phyloP scores from a whole-genome alignment of 2,888 invertebrate genomes.

The Eumerus sabulonum region DNA sequence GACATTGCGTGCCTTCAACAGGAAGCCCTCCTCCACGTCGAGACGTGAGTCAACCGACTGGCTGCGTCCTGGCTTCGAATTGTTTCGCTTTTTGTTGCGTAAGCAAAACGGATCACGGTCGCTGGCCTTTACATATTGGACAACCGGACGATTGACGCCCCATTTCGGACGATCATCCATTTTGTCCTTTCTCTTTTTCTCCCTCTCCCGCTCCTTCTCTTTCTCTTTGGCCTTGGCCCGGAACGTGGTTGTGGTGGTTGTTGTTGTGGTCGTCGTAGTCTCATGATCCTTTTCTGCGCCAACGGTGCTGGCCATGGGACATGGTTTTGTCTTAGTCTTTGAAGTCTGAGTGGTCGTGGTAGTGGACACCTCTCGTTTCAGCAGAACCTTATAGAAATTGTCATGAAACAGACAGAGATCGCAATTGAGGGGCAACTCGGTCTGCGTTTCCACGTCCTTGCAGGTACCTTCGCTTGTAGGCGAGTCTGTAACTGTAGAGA shows the following conservation, averaged over 20 bases:
- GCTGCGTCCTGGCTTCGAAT: slow-evolving; percentile 81
- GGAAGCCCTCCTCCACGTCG: slow-evolving; percentile 75
- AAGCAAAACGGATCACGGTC: slow-evolving; percentile 91
- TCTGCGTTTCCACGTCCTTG: slow-evolving; percentile 77
- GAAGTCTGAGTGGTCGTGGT: slow-evolving; percentile 78
- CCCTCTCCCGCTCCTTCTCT: slow-evolving; percentile 73
- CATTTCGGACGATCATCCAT: slow-evolving; percentile 86
- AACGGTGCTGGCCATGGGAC: slow-evolving; percentile 71
- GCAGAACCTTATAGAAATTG: slow-evolving; percentile 77
- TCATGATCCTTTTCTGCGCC: slow-evolving; percentile 74
- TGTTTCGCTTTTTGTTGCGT: slow-evolving; percentile 81
- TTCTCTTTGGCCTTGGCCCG: slow-evolving; percentile 76
- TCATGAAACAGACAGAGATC: slow-evolving; percentile 78
- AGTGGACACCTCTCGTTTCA: slow-evolving; percentile 78
- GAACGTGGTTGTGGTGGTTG: slow-evolving; percentile 78
- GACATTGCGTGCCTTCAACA: slow-evolving; percentile 77
- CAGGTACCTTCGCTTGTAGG: neutral
- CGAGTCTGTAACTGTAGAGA: neutral
- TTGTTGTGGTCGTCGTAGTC: slow-evolving; percentile 75
- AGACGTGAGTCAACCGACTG: slow-evolving; percentile 76
- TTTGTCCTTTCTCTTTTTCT: slow-evolving; percentile 72
- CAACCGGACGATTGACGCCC: slow-evolving; percentile 88
- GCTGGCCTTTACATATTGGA: slow-evolving; percentile 92
- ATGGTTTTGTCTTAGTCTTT: slow-evolving; percentile 70
- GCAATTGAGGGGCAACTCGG: slow-evolving; percentile 76